These are phyloP conservation scores for Pristionchus entomophagus DNA, from an alignment of 2,888 invertebrate genomes.

Conservation along the genomic window DNA sequence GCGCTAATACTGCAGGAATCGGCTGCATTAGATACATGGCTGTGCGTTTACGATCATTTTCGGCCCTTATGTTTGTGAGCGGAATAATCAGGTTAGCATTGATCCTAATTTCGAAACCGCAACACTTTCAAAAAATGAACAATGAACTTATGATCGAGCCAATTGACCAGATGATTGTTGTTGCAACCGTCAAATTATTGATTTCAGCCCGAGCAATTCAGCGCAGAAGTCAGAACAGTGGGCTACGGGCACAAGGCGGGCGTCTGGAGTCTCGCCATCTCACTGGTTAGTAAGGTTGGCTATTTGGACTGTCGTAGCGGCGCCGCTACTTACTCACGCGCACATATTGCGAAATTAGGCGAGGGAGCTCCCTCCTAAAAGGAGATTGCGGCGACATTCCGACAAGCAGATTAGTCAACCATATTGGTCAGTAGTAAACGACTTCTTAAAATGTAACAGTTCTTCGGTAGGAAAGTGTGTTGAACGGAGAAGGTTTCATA, in stretches of 20 bases:
- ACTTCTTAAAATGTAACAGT: neutral
- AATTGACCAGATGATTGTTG: neutral
- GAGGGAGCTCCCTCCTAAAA: no score
- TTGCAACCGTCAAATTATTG: neutral
- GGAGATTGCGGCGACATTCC: no score
- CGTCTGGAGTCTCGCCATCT: slow-evolving; percentile 7
- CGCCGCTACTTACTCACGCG: neutral
- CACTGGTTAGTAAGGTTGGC: neutral
- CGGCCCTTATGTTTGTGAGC: no score
- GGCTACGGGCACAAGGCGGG: slow-evolving; percentile 8
- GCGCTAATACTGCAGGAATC: slow-evolving; percentile 87
- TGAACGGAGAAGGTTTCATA: neutral
- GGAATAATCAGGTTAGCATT: neutral
- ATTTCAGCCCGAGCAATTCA: neutral
- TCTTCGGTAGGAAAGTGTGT: neutral
- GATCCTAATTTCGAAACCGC: neutral
- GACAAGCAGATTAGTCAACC: neutral
- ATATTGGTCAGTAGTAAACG: neutral
- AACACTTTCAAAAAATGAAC: neutral
- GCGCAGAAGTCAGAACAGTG: neutral
- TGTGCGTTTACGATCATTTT: no score
- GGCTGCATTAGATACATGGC: slow-evolving; percentile 92
- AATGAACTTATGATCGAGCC: neutral
- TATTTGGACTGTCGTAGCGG: no score
- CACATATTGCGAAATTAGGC: no score